Base-by-base conservation (phyloP, 2,113 vertebrate genomes). In the Rhabdornis inornatus region DNA sequence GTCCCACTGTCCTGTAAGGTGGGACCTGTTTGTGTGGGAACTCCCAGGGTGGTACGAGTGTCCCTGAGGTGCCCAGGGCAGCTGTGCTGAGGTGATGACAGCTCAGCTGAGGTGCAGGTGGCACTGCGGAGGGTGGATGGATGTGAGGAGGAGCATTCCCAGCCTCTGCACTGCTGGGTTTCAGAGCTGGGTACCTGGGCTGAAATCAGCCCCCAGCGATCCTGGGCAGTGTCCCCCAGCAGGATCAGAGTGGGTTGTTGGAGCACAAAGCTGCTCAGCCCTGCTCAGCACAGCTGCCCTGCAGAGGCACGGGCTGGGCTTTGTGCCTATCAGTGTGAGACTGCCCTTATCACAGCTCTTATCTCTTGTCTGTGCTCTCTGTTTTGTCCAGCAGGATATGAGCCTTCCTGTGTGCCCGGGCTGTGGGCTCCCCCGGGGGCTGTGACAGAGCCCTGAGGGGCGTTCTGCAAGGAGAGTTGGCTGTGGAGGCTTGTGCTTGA, bases 311-410 rank as follows among this genome's bases (percentile, higher is more conserved):
- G 31, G 31, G 10, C 50, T 40, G 70, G 4, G 16, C 2, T 89
- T 66, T 47, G 31, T 45, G 10, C 49, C 30, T 83, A 5, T 71
- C 68, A 19, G 1, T 86, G 90, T 74, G 10, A 86, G 33, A 63
- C 28, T 91, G 74, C 55, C 79, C 91, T 70, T 55, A 37, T 9
- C 89, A 40, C 75, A 3, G 33, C 71, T 89, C 89, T 96, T 44
- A 71, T 33, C 90, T 94, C 83, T 78, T 88, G 64, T 94, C 69
- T 95, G 87, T 95, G 63, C 17, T 0, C 83, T 95, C 33, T 92
- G 86, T 96, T 97, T 68, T 96, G 70, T 91, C 88, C 93, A 75
- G 93, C 90, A 95, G 90, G 94, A 83, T 68, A 96, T 95, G 92
- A 89, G 49, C 86, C 91, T 90, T 92, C 79, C 93, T 47, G 61